A percentile compares a stretch with the other conserved stretches of the same genome.
Evolutionary conservation across 2,797 vertebrate genomes (phyloP).

Genomic region (Macrochelys suwanniensis): DNA sequence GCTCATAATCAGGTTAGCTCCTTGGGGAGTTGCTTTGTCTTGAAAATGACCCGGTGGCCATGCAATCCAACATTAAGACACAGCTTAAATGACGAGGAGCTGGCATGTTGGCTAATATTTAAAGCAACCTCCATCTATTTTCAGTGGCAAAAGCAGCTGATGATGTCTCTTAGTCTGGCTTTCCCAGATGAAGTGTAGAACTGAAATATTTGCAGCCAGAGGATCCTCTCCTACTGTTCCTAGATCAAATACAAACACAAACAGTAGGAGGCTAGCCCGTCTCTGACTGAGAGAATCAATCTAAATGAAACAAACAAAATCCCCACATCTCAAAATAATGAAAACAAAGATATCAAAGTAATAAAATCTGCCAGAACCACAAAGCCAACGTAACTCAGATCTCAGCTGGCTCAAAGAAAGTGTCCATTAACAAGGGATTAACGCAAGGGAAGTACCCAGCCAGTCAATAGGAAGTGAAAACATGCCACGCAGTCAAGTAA

Average conservation of each 20-base stretch:
- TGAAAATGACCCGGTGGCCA: not conserved
- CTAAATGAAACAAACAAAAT: constrained; percentile 79
- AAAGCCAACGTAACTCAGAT: constrained; percentile 77
- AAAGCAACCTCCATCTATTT: constrained; percentile 33
- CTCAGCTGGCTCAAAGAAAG: constrained; percentile 81
- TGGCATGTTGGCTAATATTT: not conserved
- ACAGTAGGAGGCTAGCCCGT: constrained; percentile 58
- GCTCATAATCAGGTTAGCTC: not conserved
- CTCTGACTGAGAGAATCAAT: constrained; percentile 69
- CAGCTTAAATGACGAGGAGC: constrained; percentile 43
- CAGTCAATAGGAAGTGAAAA: constrained; percentile 76
- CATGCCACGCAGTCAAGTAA: constrained; percentile 3
- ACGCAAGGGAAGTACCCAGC: constrained; percentile 72
- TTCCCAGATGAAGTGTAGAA: constrained; percentile 22
- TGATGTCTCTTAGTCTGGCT: constrained; percentile 8
- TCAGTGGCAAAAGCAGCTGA: constrained; percentile 47
- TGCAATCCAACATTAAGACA: constrained; percentile 18
- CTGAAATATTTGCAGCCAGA: constrained; percentile 43
- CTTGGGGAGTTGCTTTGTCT: not conserved
- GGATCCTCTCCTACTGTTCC: constrained; percentile 63
- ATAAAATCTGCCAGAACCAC: constrained; percentile 80
- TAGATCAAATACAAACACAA: constrained; percentile 75
- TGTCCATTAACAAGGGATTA: constrained; percentile 85
- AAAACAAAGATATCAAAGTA: constrained; percentile 83
- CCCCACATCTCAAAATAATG: constrained; percentile 84